These are phyloP conservation scores for Entomobrya multifasciata DNA, from an alignment of 2,888 invertebrate species.

Conservation along the genomic window DNA sequence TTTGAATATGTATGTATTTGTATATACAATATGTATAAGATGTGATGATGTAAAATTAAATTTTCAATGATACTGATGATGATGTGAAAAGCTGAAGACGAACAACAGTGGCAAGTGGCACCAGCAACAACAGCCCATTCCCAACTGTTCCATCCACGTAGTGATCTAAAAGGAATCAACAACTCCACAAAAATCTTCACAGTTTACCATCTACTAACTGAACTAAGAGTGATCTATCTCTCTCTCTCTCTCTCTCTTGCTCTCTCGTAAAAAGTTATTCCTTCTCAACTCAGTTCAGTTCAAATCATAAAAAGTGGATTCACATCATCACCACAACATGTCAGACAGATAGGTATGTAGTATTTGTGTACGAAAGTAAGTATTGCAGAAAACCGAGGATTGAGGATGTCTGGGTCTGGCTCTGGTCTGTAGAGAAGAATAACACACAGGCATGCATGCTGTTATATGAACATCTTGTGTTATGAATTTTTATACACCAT, in stretches of 20 bases:
- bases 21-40: too few species aligned
- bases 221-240: too few species aligned
- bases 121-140: conserved; percentile 54
- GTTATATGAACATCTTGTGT: too few species aligned
- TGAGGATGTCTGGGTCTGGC: conserved; percentile 9
- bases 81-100: conserved; percentile 25
- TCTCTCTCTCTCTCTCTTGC: too few species aligned
- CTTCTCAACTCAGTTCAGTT: too few species aligned
- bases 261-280: conserved; percentile 7
- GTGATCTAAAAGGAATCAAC: conserved; percentile 48
- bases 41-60: too few species aligned
- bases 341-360: conserved; percentile 14
- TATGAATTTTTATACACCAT: not conserved
- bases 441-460: not conserved
- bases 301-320: conserved; percentile 32
- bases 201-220: conserved; percentile 10
- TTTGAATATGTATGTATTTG: too few species aligned
- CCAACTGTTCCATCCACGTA: conserved; percentile 66
- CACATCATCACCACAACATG: too few species aligned
- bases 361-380: conserved; percentile 19
- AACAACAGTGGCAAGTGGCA: conserved; percentile 31
- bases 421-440: not conserved
- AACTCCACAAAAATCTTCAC: conserved; percentile 51
- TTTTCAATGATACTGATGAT: too few species aligned
- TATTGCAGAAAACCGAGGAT: conserved; percentile 25